A percentile compares a stretch with the other conserved stretches of the same genome.
These are phyloP conservation scores for Cebus imitator DNA, from an alignment of 2,113 vertebrate genomes.

Conservation along the genomic window DNA sequence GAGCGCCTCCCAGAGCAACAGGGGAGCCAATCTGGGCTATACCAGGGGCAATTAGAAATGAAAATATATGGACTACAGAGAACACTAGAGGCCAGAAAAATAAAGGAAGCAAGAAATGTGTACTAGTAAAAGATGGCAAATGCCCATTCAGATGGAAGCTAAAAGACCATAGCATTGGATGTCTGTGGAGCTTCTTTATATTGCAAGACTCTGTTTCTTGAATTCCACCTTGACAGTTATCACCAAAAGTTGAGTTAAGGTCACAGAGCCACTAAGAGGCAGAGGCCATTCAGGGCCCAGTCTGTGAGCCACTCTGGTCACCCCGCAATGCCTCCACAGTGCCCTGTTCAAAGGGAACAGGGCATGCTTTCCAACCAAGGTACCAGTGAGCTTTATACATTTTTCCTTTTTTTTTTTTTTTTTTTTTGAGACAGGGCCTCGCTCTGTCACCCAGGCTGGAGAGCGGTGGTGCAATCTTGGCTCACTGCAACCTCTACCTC, in stretches of 20 bases:
- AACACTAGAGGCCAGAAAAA: not conserved
- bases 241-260: no score
- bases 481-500: no score
- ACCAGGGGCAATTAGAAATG: not conserved
- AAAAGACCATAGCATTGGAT: not conserved
- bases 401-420: not conserved
- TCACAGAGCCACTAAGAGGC: not conserved
- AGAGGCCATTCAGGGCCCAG: not conserved
- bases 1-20: not conserved
- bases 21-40: not conserved
- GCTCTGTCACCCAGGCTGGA: no score
- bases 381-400: no score
- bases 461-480: no score
- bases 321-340: accelerated
- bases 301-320: not conserved
- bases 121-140: not conserved
- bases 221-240: no score
- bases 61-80: not conserved
- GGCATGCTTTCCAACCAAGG: accelerated
- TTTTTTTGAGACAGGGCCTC: no score
- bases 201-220: not conserved
- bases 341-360: not conserved
- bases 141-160: not conserved
- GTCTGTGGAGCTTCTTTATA: not conserved
- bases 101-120: not conserved